Evolutionary conservation across 1,140 invertebrate genomes (phyloP).

Genomic region (Trissolcus basalis): DNA sequence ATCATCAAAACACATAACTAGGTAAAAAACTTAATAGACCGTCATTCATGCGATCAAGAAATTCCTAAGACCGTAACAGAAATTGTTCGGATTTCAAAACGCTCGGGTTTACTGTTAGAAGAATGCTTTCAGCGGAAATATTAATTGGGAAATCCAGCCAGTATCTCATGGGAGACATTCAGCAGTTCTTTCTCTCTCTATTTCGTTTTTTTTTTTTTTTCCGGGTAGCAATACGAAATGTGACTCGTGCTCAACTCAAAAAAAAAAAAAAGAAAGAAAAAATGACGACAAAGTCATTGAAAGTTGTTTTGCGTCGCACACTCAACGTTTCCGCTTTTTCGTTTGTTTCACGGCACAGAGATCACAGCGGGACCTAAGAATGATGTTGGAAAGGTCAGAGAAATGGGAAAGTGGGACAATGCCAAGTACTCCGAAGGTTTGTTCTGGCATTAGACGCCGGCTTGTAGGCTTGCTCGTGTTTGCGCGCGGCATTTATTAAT

Average conservation of each 20-base stretch:
- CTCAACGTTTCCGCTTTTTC: slow-evolving; percentile 25
- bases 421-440: slow-evolving; percentile 31
- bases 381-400: slow-evolving; percentile 38
- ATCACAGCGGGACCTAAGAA: slow-evolving; percentile 38
- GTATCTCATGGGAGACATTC: neutral
- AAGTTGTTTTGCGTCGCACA: slow-evolving; percentile 9
- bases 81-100: slow-evolving; percentile 9
- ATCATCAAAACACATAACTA: no score
- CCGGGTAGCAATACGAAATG: slow-evolving; percentile 9
- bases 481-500: slow-evolving; percentile 33
- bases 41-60: slow-evolving; percentile 11
- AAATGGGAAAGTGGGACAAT: slow-evolving; percentile 50
- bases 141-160: slow-evolving; percentile 28
- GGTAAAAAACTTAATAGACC: slow-evolving; percentile 2
- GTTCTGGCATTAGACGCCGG: slow-evolving; percentile 24
- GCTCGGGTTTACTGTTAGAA: slow-evolving; percentile 12
- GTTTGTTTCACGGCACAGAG: slow-evolving; percentile 20
- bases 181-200: slow-evolving; percentile 1
- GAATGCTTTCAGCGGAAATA: slow-evolving; percentile 18
- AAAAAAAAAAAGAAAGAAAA: slow-evolving; percentile 8
- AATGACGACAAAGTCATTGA: slow-evolving; percentile 13
- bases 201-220: neutral
- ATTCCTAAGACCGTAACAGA: slow-evolving; percentile 13
- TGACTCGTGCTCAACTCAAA: neutral
- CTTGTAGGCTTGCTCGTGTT: slow-evolving; percentile 15